Conservation (phyloP, 2,888 invertebrate genomes). For the Eucera pruinosa region DNA sequence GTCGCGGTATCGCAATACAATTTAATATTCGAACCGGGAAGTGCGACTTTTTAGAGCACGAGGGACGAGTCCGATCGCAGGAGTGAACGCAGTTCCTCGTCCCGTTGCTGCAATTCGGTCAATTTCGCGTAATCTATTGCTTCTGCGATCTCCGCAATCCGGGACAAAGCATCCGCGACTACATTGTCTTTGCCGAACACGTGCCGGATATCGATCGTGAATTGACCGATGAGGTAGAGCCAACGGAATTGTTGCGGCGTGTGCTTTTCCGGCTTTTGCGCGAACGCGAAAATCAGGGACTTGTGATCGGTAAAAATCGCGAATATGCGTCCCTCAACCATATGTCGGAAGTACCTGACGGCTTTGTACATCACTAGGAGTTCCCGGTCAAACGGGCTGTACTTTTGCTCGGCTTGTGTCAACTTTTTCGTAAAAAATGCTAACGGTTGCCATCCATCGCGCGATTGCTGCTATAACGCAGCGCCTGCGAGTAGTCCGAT, state of each 20-base stretch:
- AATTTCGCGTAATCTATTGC: neutral
- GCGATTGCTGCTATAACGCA: no score
- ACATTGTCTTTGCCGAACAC: neutral
- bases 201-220: neutral
- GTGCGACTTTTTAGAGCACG: neutral
- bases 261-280: neutral
- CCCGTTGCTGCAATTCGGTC: neutral
- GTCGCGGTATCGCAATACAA: neutral
- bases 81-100: neutral
- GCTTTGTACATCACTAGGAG: slow-evolving; percentile 1
- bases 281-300: neutral
- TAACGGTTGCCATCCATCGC: neutral
- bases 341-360: neutral
- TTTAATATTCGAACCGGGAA: neutral
- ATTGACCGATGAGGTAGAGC: neutral
- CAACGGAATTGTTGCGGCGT: neutral
- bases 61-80: neutral
- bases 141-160: neutral
- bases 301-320: slow-evolving; percentile 10
- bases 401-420: neutral
- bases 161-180: neutral
- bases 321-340: neutral
- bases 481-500: no score
- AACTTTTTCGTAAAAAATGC: slow-evolving; percentile 8
- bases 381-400: slow-evolving; percentile 4